Base-by-base conservation (phyloP, 92 coral and sea anemone species). In the Epizoanthus stellaris region DNA sequence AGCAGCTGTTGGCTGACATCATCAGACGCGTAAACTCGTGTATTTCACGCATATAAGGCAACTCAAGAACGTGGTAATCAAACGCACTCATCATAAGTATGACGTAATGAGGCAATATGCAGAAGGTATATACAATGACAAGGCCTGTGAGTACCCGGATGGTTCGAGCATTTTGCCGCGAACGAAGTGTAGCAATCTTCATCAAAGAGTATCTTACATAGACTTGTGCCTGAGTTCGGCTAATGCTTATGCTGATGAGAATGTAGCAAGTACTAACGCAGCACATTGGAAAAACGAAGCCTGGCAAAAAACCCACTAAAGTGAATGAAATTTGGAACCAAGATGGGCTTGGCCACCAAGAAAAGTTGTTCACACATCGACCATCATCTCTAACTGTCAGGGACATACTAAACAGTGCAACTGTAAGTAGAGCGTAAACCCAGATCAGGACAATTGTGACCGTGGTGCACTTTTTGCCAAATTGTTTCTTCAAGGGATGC, bases 21-120 rank as follows among this genome's bases (percentile, higher is more conserved):
- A 87, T 67, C 16, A 87, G 66, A 4, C 90, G 90, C 14, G 81
- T 80, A 65, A 87, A 87, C 86, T 87, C 90, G 79, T 80, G 86
- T 47, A 45, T 13, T 59, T 80, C 86, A 59, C 12, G 4, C 64
- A 80, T 87, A 23, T 40, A 70, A 20, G 90, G 90, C 81, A 80
- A 30, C n/a, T 61, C 74, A 9, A 86, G 58, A 40, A 60, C 65
- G n/a, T 15, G 34, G 9, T 21, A 13, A 34, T 69, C 59, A 66
- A 87, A 87, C 19, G 52, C 54, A 71, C 6, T 8, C 81, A 87
- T 87, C 30, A 63, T 61, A 1, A 87, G 65, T 13, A 87, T 17
- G 75, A 73, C 66, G 25, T 80, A 87, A 53, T 81, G 80, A 2
- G 90, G 90, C 17, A 87, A 25, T 14, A 81, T 81, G 70, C 86